A percentile compares a stretch with the other conserved stretches of the same genome.
Conservation (phyloP, 53 echinoderm and acorn worm species). For the Henricia sp. region DNA sequence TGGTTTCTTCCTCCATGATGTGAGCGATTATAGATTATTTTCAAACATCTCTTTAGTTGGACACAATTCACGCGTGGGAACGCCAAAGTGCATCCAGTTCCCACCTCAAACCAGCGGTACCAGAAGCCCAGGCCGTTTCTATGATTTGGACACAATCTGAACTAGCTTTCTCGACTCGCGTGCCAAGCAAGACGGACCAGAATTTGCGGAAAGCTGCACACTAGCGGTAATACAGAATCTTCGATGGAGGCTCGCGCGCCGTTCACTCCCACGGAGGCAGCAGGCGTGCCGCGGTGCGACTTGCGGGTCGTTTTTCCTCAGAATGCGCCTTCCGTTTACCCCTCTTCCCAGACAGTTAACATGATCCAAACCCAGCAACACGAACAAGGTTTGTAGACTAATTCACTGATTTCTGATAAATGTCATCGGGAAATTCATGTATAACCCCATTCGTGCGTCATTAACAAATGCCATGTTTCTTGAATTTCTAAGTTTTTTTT, state of each 20-base stretch:
- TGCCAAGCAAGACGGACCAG: background rate
- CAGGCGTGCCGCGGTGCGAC: background rate
- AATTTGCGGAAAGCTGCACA: background rate
- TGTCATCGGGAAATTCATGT: background rate
- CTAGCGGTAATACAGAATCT: background rate
- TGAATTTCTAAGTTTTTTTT: too few species aligned
- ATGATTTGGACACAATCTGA: background rate
- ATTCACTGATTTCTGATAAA: background rate
- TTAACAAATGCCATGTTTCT: too few species aligned
- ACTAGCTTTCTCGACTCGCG: background rate
- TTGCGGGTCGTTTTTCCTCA: background rate
- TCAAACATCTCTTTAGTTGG: too few species aligned
- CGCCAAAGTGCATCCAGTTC: background rate
- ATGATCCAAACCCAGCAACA: background rate
- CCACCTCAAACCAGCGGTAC: background rate
- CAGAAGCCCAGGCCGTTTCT: background rate
- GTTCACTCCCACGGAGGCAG: conserved; percentile 8
- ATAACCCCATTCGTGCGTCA: too few species aligned
- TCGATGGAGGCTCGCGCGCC: background rate
- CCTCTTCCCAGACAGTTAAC: too few species aligned
- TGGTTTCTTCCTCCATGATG: too few species aligned
- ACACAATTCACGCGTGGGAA: too few species aligned
- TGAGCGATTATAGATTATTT: too few species aligned
- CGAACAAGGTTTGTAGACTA: background rate
- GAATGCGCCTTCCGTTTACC: background rate